Base-by-base conservation (phyloP, 2,888 invertebrate genomes). In the Venusia cambrica region DNA sequence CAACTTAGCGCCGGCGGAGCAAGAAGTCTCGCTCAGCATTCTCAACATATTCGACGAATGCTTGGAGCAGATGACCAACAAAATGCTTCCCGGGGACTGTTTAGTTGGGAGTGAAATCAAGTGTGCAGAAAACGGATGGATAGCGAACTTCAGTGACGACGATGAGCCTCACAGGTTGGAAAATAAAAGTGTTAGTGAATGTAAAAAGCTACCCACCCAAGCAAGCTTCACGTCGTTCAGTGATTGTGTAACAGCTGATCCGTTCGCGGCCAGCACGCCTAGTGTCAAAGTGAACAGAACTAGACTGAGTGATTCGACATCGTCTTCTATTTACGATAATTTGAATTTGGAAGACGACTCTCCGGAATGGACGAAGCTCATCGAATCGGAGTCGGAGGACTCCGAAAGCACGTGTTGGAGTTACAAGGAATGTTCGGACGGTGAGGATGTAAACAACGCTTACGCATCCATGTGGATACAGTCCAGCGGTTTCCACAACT, bases 1-100 rank as follows among this genome's bases (percentile, higher is more conserved):
- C 27, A 65, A 72, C 41, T 64, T 87, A 15, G 55, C 48, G 9
- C 77, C 81, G 1, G 47, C 51, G 4, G 72, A 74, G 14, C 60
- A 70, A 32, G 73, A 75, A 45, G 68, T 85, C 5, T 80, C 84
- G 1, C 58, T 74, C 10, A 84, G 85, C 54, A 83, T 88, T 45
- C 66, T 88, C 14, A 76, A 88, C 48, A 72, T 88, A 34, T 88
- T 88, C 54, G 87, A 88, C 57, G 77, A 85, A 57, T 88, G 85
- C 49, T 55, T 88, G 17, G 75, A 79, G 36, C 66, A 60, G n/a
- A 78, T 83, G 72, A 63, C 53, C 4, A 68, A 64, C 33, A 59
- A 58, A 22, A 58, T 26, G 28, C 12, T 18, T 17, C 24, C 35
- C 4, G 16, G 26, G 4, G 34, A 35, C 14, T 6, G 8, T 7